phyloP scores from a whole-genome alignment of 2,797 vertebrate genomes.

The Dipus sagitta region DNA sequence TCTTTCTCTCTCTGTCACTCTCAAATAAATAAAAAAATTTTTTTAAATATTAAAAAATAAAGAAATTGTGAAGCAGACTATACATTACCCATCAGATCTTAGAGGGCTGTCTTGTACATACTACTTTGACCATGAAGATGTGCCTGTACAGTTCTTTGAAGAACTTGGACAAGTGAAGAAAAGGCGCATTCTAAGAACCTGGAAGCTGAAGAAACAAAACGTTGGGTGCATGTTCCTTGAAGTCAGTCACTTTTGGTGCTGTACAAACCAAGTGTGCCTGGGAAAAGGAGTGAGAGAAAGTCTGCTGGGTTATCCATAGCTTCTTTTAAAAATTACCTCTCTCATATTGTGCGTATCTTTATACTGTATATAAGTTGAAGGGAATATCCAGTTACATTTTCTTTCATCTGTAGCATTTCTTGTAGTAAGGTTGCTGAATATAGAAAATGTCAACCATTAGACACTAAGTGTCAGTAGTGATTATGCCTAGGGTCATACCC shows the following conservation, averaged over 20 bases:
- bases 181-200: conserved; percentile 94
- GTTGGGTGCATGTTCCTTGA: conserved; percentile 91
- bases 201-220: conserved; percentile 93
- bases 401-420: conserved; percentile 37
- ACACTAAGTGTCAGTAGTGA: not conserved
- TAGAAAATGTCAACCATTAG: not conserved
- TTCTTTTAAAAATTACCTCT: not conserved
- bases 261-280: conserved; percentile 93
- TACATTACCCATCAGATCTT: not conserved
- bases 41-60: too few relatives aligned
- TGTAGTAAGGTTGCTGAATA: conserved; percentile 39
- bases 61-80: conserved; percentile 8
- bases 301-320: conserved; percentile 35
- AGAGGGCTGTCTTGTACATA: not conserved
- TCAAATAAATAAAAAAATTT: too few relatives aligned
- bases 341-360: conserved; percentile 10
- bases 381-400: not conserved
- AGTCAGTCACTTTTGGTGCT: conserved; percentile 85
- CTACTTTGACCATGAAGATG: conserved; percentile 80
- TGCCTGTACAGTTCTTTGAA: conserved; percentile 92
- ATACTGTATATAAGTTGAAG: not conserved
- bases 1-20: too few relatives aligned
- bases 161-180: conserved; percentile 96
- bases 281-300: conserved; percentile 83
- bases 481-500: not conserved